phyloP scores from a whole-genome alignment of 2,113 vertebrate species.

The Tachysurus vachellii region DNA sequence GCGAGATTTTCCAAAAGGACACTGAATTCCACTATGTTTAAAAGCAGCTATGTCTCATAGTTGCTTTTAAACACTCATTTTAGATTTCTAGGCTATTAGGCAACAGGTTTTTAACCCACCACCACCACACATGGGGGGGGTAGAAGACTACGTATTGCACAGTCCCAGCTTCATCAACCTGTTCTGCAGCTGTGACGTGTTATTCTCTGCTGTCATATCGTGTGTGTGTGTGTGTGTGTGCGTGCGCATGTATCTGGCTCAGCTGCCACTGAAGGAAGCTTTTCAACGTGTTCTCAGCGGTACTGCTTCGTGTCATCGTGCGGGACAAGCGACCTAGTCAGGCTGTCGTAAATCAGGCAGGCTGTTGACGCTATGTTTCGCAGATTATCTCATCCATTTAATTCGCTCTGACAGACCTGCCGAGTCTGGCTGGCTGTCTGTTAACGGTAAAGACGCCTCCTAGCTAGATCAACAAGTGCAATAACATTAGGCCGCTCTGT shows the following conservation, averaged over 20 bases:
- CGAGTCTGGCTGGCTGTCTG: slow-evolving; percentile 6
- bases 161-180: not conserved
- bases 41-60: not conserved
- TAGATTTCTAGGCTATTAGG: not conserved
- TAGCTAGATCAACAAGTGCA: slow-evolving; percentile 52
- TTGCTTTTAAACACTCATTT: not conserved
- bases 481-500: slow-evolving; percentile 53
- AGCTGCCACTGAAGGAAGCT: slow-evolving; percentile 29
- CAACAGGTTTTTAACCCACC: not conserved
- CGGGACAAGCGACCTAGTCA: slow-evolving; percentile 36
- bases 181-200: slow-evolving; percentile 32
- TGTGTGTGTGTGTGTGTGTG: slow-evolving; percentile 29
- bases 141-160: not conserved
- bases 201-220: not conserved
- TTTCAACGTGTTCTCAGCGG: slow-evolving; percentile 29
- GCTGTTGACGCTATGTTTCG: not conserved
- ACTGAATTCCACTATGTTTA: not conserved
- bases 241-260: slow-evolving; percentile 33
- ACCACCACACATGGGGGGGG: not conserved
- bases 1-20: not conserved
- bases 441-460: slow-evolving; percentile 4
- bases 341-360: slow-evolving; percentile 36
- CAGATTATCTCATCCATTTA: not conserved
- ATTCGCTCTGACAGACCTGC: not conserved
- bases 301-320: slow-evolving; percentile 28